phyloP scores from a whole-genome alignment of 2,888 invertebrate species.

The Globia sparganii region DNA sequence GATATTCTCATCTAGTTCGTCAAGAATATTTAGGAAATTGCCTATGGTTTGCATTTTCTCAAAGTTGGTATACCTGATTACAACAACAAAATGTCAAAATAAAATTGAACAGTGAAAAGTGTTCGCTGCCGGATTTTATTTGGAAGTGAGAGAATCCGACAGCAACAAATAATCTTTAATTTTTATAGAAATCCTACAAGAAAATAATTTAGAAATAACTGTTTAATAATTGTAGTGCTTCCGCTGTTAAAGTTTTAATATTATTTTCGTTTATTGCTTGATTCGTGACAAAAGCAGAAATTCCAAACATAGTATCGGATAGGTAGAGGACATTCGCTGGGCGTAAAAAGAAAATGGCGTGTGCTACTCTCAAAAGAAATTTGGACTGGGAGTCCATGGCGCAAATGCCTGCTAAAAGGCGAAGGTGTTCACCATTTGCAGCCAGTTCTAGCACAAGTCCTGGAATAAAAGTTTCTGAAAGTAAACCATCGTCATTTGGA shows the following conservation, averaged over 20 bases:
- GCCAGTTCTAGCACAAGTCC: slow-evolving; percentile 90
- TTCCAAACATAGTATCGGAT: slow-evolving; percentile 76
- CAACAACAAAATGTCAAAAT: slow-evolving; percentile 80
- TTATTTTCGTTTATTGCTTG: slow-evolving; percentile 81
- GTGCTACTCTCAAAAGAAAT: slow-evolving; percentile 98
- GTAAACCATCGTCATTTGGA: slow-evolving; percentile 94
- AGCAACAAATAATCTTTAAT: slow-evolving; percentile 81
- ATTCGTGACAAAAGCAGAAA: slow-evolving; percentile 79
- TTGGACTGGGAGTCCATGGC: slow-evolving; percentile 98
- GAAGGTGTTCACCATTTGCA: slow-evolving; percentile 97
- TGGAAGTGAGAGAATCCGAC: slow-evolving; percentile 79
- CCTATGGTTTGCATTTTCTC: slow-evolving; percentile 60
- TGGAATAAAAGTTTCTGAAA: slow-evolving; percentile 89
- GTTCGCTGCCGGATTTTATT: slow-evolving; percentile 80
- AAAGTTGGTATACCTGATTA: slow-evolving; percentile 70
- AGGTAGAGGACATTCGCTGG: slow-evolving; percentile 89
- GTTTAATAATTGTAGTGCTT: slow-evolving; percentile 77
- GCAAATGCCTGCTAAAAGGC: slow-evolving; percentile 96
- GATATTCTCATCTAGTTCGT: slow-evolving; percentile 36
- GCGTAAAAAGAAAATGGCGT: slow-evolving; percentile 96
- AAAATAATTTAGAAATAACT: slow-evolving; percentile 74
- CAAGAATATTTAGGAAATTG: slow-evolving; percentile 18
- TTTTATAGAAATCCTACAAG: slow-evolving; percentile 82
- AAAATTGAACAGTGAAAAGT: slow-evolving; percentile 82
- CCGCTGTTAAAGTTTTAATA: slow-evolving; percentile 74